Evolutionary conservation across 2,113 vertebrate species (phyloP).

Genomic region (Motacilla alba): DNA sequence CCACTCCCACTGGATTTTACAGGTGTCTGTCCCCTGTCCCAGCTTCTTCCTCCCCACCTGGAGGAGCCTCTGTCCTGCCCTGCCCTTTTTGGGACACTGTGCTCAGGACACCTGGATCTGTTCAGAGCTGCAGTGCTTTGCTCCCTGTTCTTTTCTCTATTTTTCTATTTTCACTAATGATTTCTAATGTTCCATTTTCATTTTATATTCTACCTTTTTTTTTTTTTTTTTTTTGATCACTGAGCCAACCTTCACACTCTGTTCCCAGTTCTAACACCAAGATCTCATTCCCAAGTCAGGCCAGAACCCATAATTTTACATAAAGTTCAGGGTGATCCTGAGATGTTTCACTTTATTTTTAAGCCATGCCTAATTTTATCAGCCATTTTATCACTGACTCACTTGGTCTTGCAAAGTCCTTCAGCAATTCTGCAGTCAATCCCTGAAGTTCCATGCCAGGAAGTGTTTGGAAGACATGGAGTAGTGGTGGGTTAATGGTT

Average conservation of each 20-base stretch:
- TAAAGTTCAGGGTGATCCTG: neutral
- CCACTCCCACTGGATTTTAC: fast-evolving
- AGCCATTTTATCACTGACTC: neutral
- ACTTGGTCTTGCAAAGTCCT: neutral
- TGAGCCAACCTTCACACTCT: neutral
- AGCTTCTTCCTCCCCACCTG: neutral
- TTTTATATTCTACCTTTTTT: too few species aligned
- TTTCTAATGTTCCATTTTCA: neutral
- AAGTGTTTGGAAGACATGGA: neutral
- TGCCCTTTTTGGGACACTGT: neutral
- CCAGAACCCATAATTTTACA: neutral
- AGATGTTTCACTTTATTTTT: neutral
- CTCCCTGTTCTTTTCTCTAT: neutral
- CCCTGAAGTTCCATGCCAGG: neutral
- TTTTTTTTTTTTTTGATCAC: neutral
- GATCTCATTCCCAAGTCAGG: neutral
- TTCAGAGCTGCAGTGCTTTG: neutral
- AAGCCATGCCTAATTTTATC: neutral
- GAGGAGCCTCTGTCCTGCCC: neutral
- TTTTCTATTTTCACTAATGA: neutral
- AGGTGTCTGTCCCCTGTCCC: neutral
- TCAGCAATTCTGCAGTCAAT: neutral
- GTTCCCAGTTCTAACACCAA: neutral
- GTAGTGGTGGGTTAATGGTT: neutral
- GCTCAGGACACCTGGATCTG: neutral